Conservation (phyloP, 2,888 invertebrate species). For the Arctia plantaginis region DNA sequence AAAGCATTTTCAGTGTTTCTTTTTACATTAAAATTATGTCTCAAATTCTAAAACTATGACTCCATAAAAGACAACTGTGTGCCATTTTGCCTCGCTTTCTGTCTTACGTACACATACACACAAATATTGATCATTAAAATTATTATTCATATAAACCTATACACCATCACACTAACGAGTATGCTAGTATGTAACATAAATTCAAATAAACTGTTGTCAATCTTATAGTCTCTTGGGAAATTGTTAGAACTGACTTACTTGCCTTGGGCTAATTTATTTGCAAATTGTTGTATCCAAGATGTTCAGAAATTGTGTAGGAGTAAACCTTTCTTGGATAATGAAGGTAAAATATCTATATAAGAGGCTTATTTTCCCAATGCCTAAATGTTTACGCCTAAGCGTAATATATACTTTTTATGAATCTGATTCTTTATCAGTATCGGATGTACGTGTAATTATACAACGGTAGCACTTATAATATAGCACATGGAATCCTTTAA, state of each 20-base stretch:
- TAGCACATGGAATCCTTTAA: neutral
- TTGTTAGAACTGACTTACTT: constrained; percentile 44
- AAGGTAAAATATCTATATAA: constrained; percentile 35
- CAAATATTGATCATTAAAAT: neutral
- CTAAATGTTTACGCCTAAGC: constrained; percentile 37
- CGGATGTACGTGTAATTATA: neutral
- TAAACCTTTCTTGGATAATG: constrained; percentile 31
- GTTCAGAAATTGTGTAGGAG: constrained; percentile 34
- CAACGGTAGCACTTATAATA: neutral
- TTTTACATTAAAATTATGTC: neutral
- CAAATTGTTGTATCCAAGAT: constrained; percentile 51
- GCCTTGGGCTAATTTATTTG: constrained; percentile 56
- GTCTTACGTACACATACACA: neutral
- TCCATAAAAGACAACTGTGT: neutral
- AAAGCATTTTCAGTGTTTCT: no score
- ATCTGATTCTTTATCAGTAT: constrained; percentile 8
- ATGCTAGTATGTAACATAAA: neutral
- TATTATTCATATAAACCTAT: neutral
- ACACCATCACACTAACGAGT: neutral
- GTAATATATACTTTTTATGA: constrained; percentile 27
- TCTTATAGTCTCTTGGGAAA: constrained; percentile 12
- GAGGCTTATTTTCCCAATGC: constrained; percentile 32
- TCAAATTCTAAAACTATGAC: no score
- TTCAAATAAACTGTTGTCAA: constrained; percentile 9
- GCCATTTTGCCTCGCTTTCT: neutral